These are phyloP conservation scores for Eristalis arbustorum DNA, from an alignment of 2,888 invertebrate species.

Conservation along the genomic window DNA sequence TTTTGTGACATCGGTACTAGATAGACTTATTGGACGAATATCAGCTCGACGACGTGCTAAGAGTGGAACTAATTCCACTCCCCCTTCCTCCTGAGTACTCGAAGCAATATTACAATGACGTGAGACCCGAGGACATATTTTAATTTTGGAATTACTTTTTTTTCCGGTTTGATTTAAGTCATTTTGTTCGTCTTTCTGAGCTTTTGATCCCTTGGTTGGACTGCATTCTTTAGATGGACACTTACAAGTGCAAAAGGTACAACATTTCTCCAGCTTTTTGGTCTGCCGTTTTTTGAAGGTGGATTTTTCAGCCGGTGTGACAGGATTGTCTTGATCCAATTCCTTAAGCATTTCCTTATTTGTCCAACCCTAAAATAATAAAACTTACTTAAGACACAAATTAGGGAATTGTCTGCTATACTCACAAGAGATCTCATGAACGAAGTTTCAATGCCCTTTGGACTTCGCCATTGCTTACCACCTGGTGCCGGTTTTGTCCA, in stretches of 20 bases:
- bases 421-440: constrained; percentile 89
- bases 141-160: constrained; percentile 68
- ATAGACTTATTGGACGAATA: constrained; percentile 82
- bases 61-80: constrained; percentile 89
- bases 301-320: constrained; percentile 77
- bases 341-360: constrained; percentile 79
- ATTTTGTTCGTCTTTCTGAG: constrained; percentile 28
- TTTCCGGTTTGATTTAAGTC: constrained; percentile 4
- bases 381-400: constrained; percentile 10
- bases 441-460: constrained; percentile 86
- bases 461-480: constrained; percentile 88
- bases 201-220: constrained; percentile 69
- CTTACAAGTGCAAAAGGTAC: constrained; percentile 77
- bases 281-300: constrained; percentile 76
- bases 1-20: constrained; percentile 82
- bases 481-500: constrained; percentile 81
- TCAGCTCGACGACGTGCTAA: constrained; percentile 85
- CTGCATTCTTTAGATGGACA: constrained; percentile 73
- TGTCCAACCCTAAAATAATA: constrained; percentile 78
- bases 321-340: constrained; percentile 79
- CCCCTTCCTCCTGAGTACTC: constrained; percentile 82
- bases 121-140: constrained; percentile 74
- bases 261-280: constrained; percentile 76
- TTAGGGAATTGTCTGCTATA: neutral
- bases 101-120: constrained; percentile 61